Evolutionary conservation across 2,888 invertebrate genomes (phyloP), one percentile per base, ranked within the genome.

Genomic region (Rhorus exstirpatorius): DNA sequence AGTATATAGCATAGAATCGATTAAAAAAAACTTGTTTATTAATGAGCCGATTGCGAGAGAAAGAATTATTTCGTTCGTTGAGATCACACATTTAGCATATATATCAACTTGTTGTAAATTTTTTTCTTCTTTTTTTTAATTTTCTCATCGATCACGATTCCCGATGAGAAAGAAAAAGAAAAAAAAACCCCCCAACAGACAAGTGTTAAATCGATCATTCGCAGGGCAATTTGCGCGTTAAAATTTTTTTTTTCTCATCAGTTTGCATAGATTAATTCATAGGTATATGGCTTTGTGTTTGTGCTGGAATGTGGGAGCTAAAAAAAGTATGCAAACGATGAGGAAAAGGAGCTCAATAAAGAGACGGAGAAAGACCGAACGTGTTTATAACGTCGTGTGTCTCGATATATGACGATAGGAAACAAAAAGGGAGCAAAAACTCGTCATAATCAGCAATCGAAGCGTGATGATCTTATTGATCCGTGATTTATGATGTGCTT

Each of bases 11-110:
- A 68, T 75, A 35, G 63, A 19, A 1, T 55, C 46, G 38, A 70
- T 26, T n/a, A n/a, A n/a, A n/a, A 49, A 55, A 75, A 80, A 75
- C 68, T 63, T 35, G 63, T 75, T 63, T 46, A 70, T 49, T 35
- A 65, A 51, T 70, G 63, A 63, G 12, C 14, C 53, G 55, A 19
- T 12, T n/a, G 17, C 46, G 31, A 61, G 58, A 67, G 38, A n/a
- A n/a, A 41, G 12, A 67, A 58, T 71, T 38, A 17, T 65, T 79
- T 31, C 46, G n/a, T 24, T 41, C 51, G 35, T 35, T 19, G 44
- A 71, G 58, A 35, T 12, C 19, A 26, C 10, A 12, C 19, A 58
- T 67, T 17, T 6, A 35, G 6, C 35, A n/a, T 67, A 19, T 12
- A 68, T 35, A 49, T 58, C 74, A 8, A 61, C 79, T 75, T 63